These are phyloP conservation scores for Aphaenogaster rudis DNA, from an alignment of 1,140 invertebrate species.

Conservation along the genomic window DNA sequence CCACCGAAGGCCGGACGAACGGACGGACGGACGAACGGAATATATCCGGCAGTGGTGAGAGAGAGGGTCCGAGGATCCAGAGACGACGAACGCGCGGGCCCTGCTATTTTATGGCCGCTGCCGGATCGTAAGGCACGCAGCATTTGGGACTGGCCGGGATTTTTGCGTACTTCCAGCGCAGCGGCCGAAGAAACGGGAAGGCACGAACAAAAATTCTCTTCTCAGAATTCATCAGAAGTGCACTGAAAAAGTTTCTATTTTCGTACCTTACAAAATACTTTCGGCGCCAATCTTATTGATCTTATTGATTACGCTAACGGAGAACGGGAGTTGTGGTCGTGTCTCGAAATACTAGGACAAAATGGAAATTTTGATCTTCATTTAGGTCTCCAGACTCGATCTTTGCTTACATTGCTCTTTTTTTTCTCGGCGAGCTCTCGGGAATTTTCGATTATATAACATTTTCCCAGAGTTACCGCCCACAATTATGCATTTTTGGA, in stretches of 20 bases:
- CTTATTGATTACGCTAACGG: conserved; percentile 6
- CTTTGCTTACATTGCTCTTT: not conserved
- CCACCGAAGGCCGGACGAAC: conserved; percentile 64
- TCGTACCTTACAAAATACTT: not conserved
- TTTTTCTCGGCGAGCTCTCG: conserved; percentile 6
- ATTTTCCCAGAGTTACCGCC: not conserved
- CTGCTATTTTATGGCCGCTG: conserved; percentile 19
- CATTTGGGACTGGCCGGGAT: conserved; percentile 7
- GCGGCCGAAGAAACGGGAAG: not conserved
- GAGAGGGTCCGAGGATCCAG: conserved; percentile 25
- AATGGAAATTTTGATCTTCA: not conserved
- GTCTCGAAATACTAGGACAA: not conserved
- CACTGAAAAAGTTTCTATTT: conserved; percentile 21
- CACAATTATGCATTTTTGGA: conserved; percentile 21
- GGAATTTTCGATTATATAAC: conserved; percentile 18
- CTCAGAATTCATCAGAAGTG: not conserved
- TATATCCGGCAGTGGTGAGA: conserved; percentile 68
- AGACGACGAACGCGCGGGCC: conserved; percentile 31
- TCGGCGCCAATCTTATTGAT: conserved; percentile 2
- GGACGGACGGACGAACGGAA: conserved; percentile 61
- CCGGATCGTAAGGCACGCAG: not conserved
- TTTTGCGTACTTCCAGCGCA: conserved; percentile 18
- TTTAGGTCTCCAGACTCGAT: not conserved
- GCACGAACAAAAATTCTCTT: not conserved
- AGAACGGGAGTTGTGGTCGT: not conserved